These are phyloP conservation scores for Lasioglossum marginatum DNA, from an alignment of 2,888 invertebrate species.

Conservation along the genomic window DNA sequence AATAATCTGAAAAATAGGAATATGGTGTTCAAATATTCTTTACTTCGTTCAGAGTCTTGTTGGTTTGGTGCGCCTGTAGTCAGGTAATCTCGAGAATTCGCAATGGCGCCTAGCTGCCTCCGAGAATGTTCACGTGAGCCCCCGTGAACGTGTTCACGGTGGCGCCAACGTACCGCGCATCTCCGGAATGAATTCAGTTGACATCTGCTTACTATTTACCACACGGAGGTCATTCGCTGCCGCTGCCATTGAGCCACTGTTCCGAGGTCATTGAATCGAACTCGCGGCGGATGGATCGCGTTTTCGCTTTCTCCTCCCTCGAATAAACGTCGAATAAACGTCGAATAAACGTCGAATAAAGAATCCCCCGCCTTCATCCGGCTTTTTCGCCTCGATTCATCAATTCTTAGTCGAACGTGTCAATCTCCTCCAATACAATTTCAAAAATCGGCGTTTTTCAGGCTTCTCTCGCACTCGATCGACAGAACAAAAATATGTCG, in stretches of 20 bases:
- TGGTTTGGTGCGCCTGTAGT: neutral
- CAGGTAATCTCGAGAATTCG: neutral
- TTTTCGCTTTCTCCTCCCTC: constrained; percentile 45
- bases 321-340: too few relatives aligned
- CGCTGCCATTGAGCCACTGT: constrained; percentile 37
- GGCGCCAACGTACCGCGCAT: constrained; percentile 50
- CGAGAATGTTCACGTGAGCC: neutral
- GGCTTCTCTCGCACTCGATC: neutral
- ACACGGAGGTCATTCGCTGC: constrained; percentile 46
- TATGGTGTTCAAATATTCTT: neutral
- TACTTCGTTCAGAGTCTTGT: neutral
- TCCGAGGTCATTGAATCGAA: constrained; percentile 45
- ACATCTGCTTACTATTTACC: constrained; percentile 63
- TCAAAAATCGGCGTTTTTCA: neutral
- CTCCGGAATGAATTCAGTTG: constrained; percentile 52
- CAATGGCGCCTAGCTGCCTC: neutral
- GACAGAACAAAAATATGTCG: neutral
- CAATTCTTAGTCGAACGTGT: neutral
- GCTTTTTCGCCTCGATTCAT: neutral
- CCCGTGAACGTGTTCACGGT: constrained; percentile 35
- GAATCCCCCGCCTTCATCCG: neutral
- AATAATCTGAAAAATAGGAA: neutral
- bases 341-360: too few relatives aligned
- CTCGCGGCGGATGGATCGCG: neutral
- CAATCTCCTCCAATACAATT: neutral